Evolutionary conservation across 1,140 invertebrate species (phyloP), one percentile per base, ranked within the genome.

Genomic region (Scaptomyza graminum): DNA sequence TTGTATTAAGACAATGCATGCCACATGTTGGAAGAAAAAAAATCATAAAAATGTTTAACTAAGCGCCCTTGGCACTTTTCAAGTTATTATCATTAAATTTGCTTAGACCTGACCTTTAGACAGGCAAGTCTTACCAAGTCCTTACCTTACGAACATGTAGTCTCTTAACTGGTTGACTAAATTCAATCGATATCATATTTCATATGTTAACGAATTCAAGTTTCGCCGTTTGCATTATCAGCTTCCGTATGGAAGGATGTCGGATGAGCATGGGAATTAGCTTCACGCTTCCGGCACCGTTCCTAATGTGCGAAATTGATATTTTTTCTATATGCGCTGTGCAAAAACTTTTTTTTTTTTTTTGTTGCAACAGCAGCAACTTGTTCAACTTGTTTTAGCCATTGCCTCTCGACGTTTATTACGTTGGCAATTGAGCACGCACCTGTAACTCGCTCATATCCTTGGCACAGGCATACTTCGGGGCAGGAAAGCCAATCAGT

Each of bases 201-300:
- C 68, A 81, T 60, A 55, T 47, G 50, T 59, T 62, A 62, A 78
- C 49, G 61, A 60, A 67, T 54, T 55, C 70, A 52, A 57, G 59
- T 46, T 5, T 44, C 59, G 37, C 61, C 37, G 81, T 85, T 85
- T 85, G 69, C 81, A 87, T 87, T 87, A 85, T 81, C 82, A 81
- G 82, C 82, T 78, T 87, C 49, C 63, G 49, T 77, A 73, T 87
- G 87, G 70, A 71, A 22, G 44, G 52, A 74, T 31, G 47, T 39
- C 34, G 18, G 34, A 31, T 28, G 8, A 8, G 13, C 31, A 16
- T 31, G 13, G 37, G 18, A 41, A 46, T 12, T 43, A 52, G 13
- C 15, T 18, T 56, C 9, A 69, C 7, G 46, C 11, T 52, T 34
- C 9, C 1, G 28, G 5, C 7, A 31, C 5, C 55, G 51, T 50